Conservation (phyloP, 2,113 vertebrate genomes). For the Microcebus jonahi region DNA sequence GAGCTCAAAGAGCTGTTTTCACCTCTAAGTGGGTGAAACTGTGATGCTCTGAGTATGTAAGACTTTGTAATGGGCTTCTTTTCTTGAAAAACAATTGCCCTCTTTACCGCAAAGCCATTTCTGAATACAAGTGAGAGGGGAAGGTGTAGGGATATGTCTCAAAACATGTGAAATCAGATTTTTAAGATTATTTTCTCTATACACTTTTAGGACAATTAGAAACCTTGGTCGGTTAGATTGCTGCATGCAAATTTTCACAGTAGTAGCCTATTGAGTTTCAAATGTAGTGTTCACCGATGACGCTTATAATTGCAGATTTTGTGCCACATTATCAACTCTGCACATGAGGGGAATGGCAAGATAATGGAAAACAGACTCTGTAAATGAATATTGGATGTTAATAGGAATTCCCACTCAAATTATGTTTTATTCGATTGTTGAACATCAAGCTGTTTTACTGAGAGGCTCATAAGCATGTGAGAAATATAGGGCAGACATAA, state of each 20-base stretch:
- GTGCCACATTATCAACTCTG: slow-evolving; percentile 29
- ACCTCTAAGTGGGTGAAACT: background rate
- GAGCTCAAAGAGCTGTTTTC: slow-evolving; percentile 44
- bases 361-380: slow-evolving; percentile 56
- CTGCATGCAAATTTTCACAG: slow-evolving; percentile 32
- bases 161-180: background rate
- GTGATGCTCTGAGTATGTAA: background rate
- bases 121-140: background rate
- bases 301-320: slow-evolving; percentile 60
- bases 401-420: slow-evolving; percentile 65
- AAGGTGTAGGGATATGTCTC: background rate
- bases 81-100: background rate
- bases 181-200: background rate
- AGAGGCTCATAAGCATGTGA: background rate
- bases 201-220: background rate
- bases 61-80: background rate
- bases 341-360: slow-evolving; percentile 38
- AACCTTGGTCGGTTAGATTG: background rate
- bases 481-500: background rate
- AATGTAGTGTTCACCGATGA: background rate
- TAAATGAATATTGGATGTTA: slow-evolving; percentile 61
- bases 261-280: slow-evolving; percentile 18
- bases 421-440: slow-evolving; percentile 61
- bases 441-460: slow-evolving; percentile 39
- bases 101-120: background rate